phyloP scores from a whole-genome alignment of 2,888 invertebrate species.

The Horisme vitalbata region DNA sequence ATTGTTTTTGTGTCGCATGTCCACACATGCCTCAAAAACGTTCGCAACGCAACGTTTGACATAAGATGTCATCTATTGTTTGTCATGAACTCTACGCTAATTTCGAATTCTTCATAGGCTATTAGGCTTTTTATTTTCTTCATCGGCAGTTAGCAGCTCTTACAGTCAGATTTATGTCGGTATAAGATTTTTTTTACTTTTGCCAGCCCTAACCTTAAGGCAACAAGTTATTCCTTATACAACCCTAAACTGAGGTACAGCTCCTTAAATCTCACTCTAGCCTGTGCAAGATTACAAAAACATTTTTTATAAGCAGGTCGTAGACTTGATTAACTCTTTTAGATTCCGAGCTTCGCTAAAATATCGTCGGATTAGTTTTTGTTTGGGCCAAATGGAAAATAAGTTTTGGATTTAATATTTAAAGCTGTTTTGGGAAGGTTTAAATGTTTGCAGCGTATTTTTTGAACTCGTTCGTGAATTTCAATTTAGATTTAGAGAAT shows the following conservation, averaged over 20 bases:
- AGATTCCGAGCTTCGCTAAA: slow-evolving; percentile 2
- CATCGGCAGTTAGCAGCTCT: too few species aligned
- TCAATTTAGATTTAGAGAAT: background rate
- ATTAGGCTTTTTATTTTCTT: too few species aligned
- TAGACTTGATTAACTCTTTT: slow-evolving; percentile 16
- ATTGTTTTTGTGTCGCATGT: too few species aligned
- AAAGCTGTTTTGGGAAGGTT: background rate
- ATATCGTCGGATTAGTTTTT: slow-evolving; percentile 22
- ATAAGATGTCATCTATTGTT: too few species aligned
- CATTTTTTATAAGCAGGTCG: slow-evolving; percentile 7
- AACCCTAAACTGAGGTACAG: slow-evolving; percentile 42
- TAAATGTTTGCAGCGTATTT: background rate
- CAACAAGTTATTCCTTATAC: slow-evolving; percentile 43
- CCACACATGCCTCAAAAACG: too few species aligned
- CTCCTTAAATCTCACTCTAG: slow-evolving; percentile 43
- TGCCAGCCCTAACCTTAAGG: slow-evolving; percentile 19
- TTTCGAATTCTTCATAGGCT: too few species aligned
- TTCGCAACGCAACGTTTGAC: too few species aligned
- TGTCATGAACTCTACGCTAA: too few species aligned
- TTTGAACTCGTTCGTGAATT: slow-evolving; percentile 1
- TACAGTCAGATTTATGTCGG: too few species aligned
- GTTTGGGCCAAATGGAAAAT: slow-evolving; percentile 14
- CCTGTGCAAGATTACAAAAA: slow-evolving; percentile 13
- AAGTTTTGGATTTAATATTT: slow-evolving; percentile 8
- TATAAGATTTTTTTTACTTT: slow-evolving; percentile 1